phyloP scores from a whole-genome alignment of 30 jellyfish, hydroid and myxozoan genomes.

The Cassiopea xamachana region DNA sequence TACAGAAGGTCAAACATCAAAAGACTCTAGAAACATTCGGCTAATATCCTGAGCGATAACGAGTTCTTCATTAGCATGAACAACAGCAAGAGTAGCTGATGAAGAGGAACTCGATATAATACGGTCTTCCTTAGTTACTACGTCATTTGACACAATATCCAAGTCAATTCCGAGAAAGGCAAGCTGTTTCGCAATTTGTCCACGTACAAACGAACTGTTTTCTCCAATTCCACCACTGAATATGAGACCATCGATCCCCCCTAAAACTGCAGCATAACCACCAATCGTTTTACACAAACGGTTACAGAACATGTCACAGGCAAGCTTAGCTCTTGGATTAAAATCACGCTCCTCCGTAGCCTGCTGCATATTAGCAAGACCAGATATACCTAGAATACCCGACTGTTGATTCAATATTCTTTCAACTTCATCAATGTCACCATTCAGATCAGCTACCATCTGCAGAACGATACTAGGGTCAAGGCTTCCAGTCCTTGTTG shows the following conservation, averaged over 20 bases:
- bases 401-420: slow-evolving; percentile 56
- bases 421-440: slow-evolving; percentile 65
- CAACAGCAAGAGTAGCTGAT: slow-evolving; percentile 46
- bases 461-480: slow-evolving; percentile 82
- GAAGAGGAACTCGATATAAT: slow-evolving; percentile 43
- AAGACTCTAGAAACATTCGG: slow-evolving; percentile 34
- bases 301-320: slow-evolving; percentile 52
- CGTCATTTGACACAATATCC: slow-evolving; percentile 36
- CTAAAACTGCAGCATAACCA: slow-evolving; percentile 51
- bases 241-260: slow-evolving; percentile 81
- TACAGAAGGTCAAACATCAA: slow-evolving; percentile 19
- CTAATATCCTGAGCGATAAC: slow-evolving; percentile 66
- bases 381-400: slow-evolving; percentile 83
- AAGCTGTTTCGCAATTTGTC: slow-evolving; percentile 43
- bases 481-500: slow-evolving; percentile 84
- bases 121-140: slow-evolving; percentile 17
- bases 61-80: slow-evolving; percentile 71
- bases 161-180: slow-evolving; percentile 54
- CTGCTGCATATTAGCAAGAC: slow-evolving; percentile 37
- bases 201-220: slow-evolving; percentile 65
- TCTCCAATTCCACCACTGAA: slow-evolving; percentile 94
- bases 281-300: slow-evolving; percentile 80
- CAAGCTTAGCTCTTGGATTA: slow-evolving; percentile 66
- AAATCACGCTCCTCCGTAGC: slow-evolving; percentile 53
- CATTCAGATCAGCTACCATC: slow-evolving; percentile 57